Evolutionary conservation across 2,113 vertebrate species (phyloP), one percentile per base, ranked within the genome.

Genomic region (Cynopterus brachyotis): DNA sequence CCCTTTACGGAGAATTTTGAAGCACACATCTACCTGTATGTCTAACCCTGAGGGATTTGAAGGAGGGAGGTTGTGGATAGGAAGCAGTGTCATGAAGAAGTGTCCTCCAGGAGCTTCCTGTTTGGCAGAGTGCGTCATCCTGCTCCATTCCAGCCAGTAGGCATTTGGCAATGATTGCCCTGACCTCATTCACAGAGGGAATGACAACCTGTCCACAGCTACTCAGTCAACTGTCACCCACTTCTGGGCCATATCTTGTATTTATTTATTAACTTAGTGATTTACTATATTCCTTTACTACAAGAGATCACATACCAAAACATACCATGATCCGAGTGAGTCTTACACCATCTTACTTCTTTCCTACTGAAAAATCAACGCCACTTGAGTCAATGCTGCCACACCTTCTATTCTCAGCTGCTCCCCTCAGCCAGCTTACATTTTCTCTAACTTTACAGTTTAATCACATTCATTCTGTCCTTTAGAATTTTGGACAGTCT

Each of bases 281-380:
- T 76, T 82, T 62, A 94, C 79, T 40, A 22, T 80, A 87, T 35
- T 47, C 45, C 83, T 93, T 80, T 86, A 53, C n/a, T 80, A 24
- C 13, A 62, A 9, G 28, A 92, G 26, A 28, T 78, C 78, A 45
- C 26, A 35, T 47, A 86, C 55, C 22, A 35, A 50, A 50, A 40
- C 9, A 24, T 24, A 35, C 28, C 30, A 70, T 67, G 32, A 75
- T 66, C 89, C 62, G 40, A 11, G 35, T 69, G 26, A 83, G 78
- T 94, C 84, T 95, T 72, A 45, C 1, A 60, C 26, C 3, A 45
- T 78, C 57, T 90, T 32, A 32, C 92, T 96, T 81, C 53, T 83
- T 92, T 83, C 62, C 24, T 67, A 59, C 16, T 87, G 40, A 85
- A 81, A 60, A 97, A 85, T 72, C n/a, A 22, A 81, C 85, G 67